A percentile compares a stretch with the other conserved stretches of the same genome.
Conservation (phyloP, 2,797 vertebrate species). For the Protonibea diacanthus region DNA sequence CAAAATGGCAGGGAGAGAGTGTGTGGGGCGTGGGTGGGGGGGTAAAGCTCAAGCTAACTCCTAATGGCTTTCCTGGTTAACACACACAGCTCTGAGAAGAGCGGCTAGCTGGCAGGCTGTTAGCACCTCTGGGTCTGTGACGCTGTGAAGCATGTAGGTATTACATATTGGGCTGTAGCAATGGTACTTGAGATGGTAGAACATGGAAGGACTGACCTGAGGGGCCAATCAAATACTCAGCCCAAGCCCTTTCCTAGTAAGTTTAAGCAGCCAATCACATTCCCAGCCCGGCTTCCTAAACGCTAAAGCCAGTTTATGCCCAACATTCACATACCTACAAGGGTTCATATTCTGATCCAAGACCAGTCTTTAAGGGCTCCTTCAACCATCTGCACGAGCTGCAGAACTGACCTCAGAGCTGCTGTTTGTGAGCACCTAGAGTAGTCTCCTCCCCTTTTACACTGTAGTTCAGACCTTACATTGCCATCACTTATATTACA, state of each 20-base stretch:
- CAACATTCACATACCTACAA: conserved; percentile 36
- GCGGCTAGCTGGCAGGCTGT: conserved; percentile 50
- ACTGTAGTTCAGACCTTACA: conserved; percentile 79
- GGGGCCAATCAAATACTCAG: conserved; percentile 12
- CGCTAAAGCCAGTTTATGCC: conserved; percentile 42
- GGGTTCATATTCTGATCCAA: conserved; percentile 44
- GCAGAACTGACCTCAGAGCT: conserved; percentile 74
- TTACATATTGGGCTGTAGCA: conserved; percentile 52
- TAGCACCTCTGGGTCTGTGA: conserved; percentile 64
- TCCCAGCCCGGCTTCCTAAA: conserved; percentile 35
- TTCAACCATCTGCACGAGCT: conserved; percentile 36
- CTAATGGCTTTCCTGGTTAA: conserved; percentile 66
- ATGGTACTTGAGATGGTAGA: conserved; percentile 56
- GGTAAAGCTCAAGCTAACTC: conserved; percentile 65
- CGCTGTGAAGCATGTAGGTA: conserved; percentile 27
- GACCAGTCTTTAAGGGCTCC: conserved; percentile 59
- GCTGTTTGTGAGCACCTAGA: conserved; percentile 65
- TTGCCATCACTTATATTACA: conserved; percentile 83
- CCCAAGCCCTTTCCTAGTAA: conserved; percentile 24
- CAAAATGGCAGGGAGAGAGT: background rate
- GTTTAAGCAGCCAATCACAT: conserved; percentile 30
- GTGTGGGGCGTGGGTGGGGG: background rate
- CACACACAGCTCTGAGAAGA: conserved; percentile 59
- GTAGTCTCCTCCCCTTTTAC: conserved; percentile 66
- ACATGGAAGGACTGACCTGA: conserved; percentile 20